These are phyloP conservation scores for Dromius quadrimaculatus DNA, from an alignment of 2,888 invertebrate species.

Conservation along the genomic window DNA sequence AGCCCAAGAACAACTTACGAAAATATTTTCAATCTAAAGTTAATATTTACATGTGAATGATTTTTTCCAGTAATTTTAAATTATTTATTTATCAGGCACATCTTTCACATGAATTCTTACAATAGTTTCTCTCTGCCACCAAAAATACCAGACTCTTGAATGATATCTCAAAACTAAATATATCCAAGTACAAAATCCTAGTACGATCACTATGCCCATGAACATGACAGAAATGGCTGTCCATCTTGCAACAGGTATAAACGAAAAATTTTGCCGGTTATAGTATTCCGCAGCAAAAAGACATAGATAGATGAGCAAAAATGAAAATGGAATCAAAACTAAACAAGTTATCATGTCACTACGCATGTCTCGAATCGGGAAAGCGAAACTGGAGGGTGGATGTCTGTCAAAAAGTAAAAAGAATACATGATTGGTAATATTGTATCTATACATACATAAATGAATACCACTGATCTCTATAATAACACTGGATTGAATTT, in stretches of 20 bases:
- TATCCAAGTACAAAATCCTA: constrained; percentile 70
- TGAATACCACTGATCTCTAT: too few relatives aligned
- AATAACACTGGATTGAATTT: too few relatives aligned
- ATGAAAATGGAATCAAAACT: constrained; percentile 71
- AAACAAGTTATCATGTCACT: constrained; percentile 71
- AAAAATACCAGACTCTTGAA: constrained; percentile 69
- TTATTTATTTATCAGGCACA: too few relatives aligned
- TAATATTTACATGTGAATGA: too few relatives aligned
- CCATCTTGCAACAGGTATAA: constrained; percentile 67
- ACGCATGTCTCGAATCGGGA: constrained; percentile 62
- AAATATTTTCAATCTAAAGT: too few relatives aligned
- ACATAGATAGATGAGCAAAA: constrained; percentile 68
- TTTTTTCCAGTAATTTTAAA: too few relatives aligned
- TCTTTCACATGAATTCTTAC: constrained; percentile 61
- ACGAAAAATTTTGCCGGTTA: constrained; percentile 66
- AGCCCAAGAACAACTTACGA: too few relatives aligned
- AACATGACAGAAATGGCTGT: constrained; percentile 67
- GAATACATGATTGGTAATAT: too few relatives aligned
- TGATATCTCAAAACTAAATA: constrained; percentile 68
- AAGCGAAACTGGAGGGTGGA: constrained; percentile 60
- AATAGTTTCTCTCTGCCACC: constrained; percentile 70
- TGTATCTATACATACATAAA: too few relatives aligned
- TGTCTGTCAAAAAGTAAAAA: constrained; percentile 51
- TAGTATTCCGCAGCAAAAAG: constrained; percentile 69
- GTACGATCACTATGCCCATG: constrained; percentile 68